A percentile compares a stretch with the other conserved stretches of the same genome.
These are phyloP conservation scores for Echiichthys vipera DNA, from an alignment of 2,797 vertebrate genomes.

Conservation along the genomic window DNA sequence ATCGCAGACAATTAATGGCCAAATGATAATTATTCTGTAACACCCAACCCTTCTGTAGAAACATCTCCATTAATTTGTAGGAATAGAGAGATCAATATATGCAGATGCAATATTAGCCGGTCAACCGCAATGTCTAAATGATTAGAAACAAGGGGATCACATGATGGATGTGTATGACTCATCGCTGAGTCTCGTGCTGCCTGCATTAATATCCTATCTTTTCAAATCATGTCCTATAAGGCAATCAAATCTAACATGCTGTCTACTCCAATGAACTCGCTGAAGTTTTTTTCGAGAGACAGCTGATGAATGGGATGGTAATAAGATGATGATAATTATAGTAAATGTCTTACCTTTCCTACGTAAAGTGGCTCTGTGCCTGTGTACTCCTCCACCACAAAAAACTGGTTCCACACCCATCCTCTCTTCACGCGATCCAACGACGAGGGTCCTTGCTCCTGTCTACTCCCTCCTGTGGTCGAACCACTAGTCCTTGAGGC, in stretches of 20 bases:
- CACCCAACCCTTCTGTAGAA: conserved; percentile 8
- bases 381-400: conserved; percentile 99
- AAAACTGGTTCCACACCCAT: conserved; percentile 99
- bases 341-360: conserved; percentile 92
- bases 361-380: conserved; percentile 97
- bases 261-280: conserved; percentile 70
- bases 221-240: conserved; percentile 55
- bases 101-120: conserved; percentile 60
- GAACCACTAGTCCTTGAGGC: conserved; percentile 81
- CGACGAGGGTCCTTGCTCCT: conserved; percentile 79
- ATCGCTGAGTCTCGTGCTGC: conserved; percentile 57
- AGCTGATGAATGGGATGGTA: conserved; percentile 61
- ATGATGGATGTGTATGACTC: conserved; percentile 70
- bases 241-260: conserved; percentile 65
- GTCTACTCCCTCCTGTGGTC: conserved; percentile 42
- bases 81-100: conserved; percentile 62
- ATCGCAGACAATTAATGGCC: conserved; percentile 51
- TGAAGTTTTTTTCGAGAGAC: conserved; percentile 53
- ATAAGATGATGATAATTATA: conserved; percentile 3
- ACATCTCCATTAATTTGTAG: conserved; percentile 58
- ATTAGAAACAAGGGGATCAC: conserved; percentile 57
- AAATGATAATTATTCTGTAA: conserved; percentile 51
- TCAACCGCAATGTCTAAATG: conserved; percentile 63
- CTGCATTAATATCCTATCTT: conserved; percentile 68
- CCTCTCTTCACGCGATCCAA: conserved; percentile 94